Conservation (phyloP, 2,113 vertebrate species). For the Notarius lentiginosus region DNA sequence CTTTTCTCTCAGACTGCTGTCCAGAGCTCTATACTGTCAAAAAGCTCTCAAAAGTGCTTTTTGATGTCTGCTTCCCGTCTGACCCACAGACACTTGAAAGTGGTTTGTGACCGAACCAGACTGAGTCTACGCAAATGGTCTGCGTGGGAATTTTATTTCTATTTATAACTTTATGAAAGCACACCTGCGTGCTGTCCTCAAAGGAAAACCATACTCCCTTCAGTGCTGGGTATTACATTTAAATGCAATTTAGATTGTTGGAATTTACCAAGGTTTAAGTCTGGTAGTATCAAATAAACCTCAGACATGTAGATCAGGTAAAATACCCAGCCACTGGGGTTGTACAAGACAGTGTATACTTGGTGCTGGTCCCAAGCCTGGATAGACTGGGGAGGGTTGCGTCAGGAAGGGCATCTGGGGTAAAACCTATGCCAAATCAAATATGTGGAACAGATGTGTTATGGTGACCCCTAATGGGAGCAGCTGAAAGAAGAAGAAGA, state of each 20-base stretch:
- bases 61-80: constrained; percentile 25
- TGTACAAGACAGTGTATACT: no score
- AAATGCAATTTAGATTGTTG: not conserved
- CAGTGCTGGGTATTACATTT: not conserved
- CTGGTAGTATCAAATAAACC: no score
- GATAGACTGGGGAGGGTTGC: no score
- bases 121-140: not conserved
- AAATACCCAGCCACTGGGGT: no score
- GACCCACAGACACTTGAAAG: constrained; percentile 6
- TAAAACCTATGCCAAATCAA: no score
- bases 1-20: not conserved
- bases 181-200: not conserved
- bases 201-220: not conserved
- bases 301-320: no score
- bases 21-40: not conserved
- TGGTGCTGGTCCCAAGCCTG: no score
- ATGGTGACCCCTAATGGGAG: no score
- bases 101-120: constrained; percentile 9
- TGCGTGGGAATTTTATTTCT: constrained; percentile 21
- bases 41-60: constrained; percentile 28
- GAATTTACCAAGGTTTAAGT: no score
- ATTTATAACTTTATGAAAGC: not conserved
- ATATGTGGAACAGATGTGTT: no score
- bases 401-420: no score
- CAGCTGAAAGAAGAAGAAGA: no score